These are phyloP conservation scores for Ophiothrix spiculata DNA, from an alignment of 35 echinoderm and acorn worm genomes.

Conservation along the genomic window DNA sequence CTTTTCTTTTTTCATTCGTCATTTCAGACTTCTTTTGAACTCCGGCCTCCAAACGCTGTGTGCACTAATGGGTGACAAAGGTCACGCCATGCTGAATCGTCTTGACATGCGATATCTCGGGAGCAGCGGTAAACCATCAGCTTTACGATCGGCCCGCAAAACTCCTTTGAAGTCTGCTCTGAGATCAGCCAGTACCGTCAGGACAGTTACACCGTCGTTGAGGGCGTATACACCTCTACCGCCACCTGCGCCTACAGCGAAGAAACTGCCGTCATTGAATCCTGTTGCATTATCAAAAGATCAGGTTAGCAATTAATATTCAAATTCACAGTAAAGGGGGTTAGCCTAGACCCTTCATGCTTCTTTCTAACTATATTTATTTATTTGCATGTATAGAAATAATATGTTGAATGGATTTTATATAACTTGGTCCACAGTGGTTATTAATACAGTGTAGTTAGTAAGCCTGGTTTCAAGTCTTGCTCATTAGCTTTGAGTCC, in stretches of 20 bases:
- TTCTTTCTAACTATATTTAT: too few species aligned
- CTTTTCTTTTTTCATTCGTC: too few species aligned
- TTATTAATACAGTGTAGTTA: too few species aligned
- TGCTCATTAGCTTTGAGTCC: too few species aligned
- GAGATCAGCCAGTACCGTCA: constrained; percentile 47
- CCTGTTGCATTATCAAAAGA: constrained; percentile 63
- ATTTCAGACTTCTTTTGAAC: constrained; percentile 32
- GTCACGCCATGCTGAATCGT: constrained; percentile 66
- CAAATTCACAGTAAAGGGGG: too few species aligned
- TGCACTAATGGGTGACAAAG: constrained; percentile 80
- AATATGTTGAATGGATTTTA: too few species aligned
- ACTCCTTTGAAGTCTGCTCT: constrained; percentile 62
- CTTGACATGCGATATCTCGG: constrained; percentile 82
- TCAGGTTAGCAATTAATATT: too few species aligned
- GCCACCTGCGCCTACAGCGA: constrained; percentile 28
- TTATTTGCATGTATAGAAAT: too few species aligned
- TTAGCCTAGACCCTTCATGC: too few species aligned
- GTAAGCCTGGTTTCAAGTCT: too few species aligned
- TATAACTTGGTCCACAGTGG: too few species aligned
- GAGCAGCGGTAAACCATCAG: constrained; percentile 27
- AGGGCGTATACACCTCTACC: constrained; percentile 20
- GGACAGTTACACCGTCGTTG: constrained; percentile 34
- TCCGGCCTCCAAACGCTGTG: constrained; percentile 67
- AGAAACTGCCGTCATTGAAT: constrained; percentile 73
- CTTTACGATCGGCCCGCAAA: constrained; percentile 52